Conservation (phyloP, 2,113 vertebrate species). For the Protobothrops flavoviridis region DNA sequence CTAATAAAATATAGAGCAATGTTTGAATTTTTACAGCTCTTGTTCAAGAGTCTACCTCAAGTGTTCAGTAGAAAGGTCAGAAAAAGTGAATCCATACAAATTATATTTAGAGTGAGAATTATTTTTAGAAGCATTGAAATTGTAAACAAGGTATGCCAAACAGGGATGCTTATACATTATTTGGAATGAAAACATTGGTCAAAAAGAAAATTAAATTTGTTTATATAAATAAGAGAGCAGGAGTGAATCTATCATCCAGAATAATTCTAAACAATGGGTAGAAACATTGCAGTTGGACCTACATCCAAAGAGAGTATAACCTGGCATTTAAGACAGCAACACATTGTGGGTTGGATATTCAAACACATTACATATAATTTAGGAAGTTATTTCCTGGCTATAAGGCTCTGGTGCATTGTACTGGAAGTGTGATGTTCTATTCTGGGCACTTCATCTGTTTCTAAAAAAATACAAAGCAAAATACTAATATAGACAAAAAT, state of each 20-base stretch:
- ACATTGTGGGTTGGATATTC: conserved; percentile 28
- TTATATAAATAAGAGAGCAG: conserved; percentile 13
- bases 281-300: conserved; percentile 1
- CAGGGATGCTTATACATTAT: conserved; percentile 31
- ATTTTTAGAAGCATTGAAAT: neutral
- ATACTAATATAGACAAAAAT: neutral
- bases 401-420: conserved; percentile 43
- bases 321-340: neutral
- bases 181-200: conserved; percentile 35
- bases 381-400: neutral
- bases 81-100: neutral
- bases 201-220: conserved; percentile 29
- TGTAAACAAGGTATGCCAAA: conserved; percentile 15
- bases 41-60: conserved; percentile 16
- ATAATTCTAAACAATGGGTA: conserved; percentile 2
- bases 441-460: conserved; percentile 32
- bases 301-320: conserved; percentile 12
- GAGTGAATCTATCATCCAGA: neutral
- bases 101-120: conserved; percentile 5
- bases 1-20: conserved; percentile 15
- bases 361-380: conserved; percentile 17
- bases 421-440: neutral
- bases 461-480: neutral
- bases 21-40: conserved; percentile 26
- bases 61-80: conserved; percentile 5